Base-by-base conservation (phyloP, 1,140 invertebrate genomes). In the Eriocheir sinensis region DNA sequence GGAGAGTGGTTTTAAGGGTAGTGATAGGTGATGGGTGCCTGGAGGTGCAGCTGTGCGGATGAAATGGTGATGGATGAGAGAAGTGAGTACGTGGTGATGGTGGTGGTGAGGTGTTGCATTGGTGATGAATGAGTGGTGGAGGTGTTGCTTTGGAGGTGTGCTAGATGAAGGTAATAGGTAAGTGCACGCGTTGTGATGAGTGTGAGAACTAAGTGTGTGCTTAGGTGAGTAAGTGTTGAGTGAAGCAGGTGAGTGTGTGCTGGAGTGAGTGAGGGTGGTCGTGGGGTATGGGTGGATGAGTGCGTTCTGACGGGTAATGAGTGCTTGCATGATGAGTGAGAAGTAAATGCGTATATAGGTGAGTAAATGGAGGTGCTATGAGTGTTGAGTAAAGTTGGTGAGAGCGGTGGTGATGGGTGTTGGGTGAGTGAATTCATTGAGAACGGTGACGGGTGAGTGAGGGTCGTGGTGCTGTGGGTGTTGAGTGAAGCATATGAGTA, bases 401-500 rank as follows among this genome's bases (percentile, higher is more conserved):
- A 81, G 9, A 81, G 21, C 30, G 27, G n/a, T 30, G 80, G 80
- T 81, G 34, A 32, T 9, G 9, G 80, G 12, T 9, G 8, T 30
- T n/a, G 79, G n/a, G 27, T 27, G 80, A 36, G 30, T 12, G 53
- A 27, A n/a, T n/a, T n/a, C n/a, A n/a, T n/a, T n/a, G n/a, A n/a
- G n/a, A n/a, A n/a, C n/a, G n/a, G 38, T 85, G 81, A 85, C 21
- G 81, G 81, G 38, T 36, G 81, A 38, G 81, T 85, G 81, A n/a
- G n/a, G n/a, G n/a, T n/a, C n/a, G n/a, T n/a, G n/a, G 53, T 72
- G 53, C 53, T 72, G 12, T 12, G 27, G 12, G 53, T 12, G 12
- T 12, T 12, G 53, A 12, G 53, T 72, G 53, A 72, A 12, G 27
- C 12, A 12, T 12, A 72, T 27, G 53, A 12, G 53, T 72, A 72